Base-by-base conservation (phyloP, 2,888 invertebrate species). In the Stegana nigrithorax region DNA sequence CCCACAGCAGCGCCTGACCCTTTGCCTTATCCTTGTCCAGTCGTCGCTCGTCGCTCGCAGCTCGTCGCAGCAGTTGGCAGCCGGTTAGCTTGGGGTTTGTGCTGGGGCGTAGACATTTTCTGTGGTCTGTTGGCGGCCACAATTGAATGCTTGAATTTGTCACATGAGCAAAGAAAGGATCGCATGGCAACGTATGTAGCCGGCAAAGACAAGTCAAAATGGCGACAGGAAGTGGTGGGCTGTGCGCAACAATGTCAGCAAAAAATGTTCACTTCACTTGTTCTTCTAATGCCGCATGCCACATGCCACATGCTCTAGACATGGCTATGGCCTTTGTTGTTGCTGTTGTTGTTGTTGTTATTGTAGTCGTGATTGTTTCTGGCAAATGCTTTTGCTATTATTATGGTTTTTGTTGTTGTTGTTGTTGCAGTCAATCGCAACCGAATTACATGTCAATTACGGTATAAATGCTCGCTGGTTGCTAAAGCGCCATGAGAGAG, bases 391-490 rank as follows among this genome's bases (percentile, higher is more conserved):
- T 56, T 55, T 63, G 51, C 50, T 29, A 56, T 27, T 36, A 58
- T 26, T 21, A 45, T 53, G 50, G 56, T 29, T 55, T 62, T 42
- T 59, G 57, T 39, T 59, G 50, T 62, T 59, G 55, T 53, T 66
- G 67, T 67, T 70, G 73, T 65, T 76, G 76, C 71, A 76, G 78
- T 74, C 75, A 73, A 74, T 76, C 68, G 72, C 73, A 72, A 73
- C 73, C 77, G 77, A 70, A 76, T 78, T 76, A 76, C 76, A 78
- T 76, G 77, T 76, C 76, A 76, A 78, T 76, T 76, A 78, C 74
- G 66, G 64, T 78, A 76, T 73, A 73, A 75, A 74, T 69, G 71
- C n/a, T 47, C 10, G 12, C 26, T n/a, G n/a, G n/a, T n/a, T n/a
- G n/a, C n/a, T n/a, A n/a, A n/a, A n/a, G n/a, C n/a, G n/a, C n/a